Conservation (phyloP, 2,797 vertebrate genomes). For the Amblyopsis hoosieri region DNA sequence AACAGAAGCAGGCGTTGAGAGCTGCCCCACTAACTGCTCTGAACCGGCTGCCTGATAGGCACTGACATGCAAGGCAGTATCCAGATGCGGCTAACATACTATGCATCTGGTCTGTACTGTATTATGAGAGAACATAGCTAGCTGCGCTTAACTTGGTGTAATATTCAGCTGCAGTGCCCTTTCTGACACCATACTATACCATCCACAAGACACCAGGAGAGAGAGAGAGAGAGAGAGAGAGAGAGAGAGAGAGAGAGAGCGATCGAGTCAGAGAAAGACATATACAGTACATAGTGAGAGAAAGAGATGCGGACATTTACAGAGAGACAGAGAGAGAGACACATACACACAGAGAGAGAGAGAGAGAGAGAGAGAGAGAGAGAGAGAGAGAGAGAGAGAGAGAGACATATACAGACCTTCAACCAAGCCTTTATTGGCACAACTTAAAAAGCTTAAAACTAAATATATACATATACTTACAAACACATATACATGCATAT, state of each 20-base stretch:
- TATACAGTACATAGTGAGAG: too few species aligned
- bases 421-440: too few species aligned
- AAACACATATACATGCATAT: too few species aligned
- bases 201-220: neutral
- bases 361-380: constrained; percentile 21
- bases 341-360: neutral
- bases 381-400: neutral
- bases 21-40: constrained; percentile 29
- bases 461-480: too few species aligned
- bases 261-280: neutral
- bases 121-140: neutral
- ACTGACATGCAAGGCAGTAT: constrained; percentile 1
- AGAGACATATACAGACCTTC: neutral
- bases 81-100: too few species aligned
- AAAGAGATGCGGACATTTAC: neutral
- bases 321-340: constrained; percentile 16
- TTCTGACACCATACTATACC: too few species aligned
- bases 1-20: constrained; percentile 44
- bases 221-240: constrained; percentile 22
- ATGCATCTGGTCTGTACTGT: neutral
- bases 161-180: too few species aligned
- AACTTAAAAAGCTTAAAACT: too few species aligned
- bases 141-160: too few species aligned
- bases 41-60: constrained; percentile 17
- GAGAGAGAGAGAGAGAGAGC: neutral